Conservation (phyloP, 1,140 invertebrate genomes). For the Listronotus bonariensis region DNA sequence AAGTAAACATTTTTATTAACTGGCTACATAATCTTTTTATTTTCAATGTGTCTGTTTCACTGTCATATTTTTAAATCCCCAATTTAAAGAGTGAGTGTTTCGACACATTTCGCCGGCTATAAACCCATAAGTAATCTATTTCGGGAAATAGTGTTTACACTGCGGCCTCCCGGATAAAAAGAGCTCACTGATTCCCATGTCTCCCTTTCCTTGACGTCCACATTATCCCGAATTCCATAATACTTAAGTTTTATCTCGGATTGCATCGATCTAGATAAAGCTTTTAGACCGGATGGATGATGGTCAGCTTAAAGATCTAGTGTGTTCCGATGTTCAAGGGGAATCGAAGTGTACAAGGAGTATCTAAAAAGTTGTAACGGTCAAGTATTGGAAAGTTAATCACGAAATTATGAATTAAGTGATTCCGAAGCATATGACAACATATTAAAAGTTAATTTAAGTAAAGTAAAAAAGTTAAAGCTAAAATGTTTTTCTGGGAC, state of each 20-base stretch:
- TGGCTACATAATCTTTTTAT: background rate
- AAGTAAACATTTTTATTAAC: background rate
- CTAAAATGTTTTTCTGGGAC: no score
- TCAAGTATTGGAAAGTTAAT: background rate
- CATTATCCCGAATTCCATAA: slow-evolving; percentile 31
- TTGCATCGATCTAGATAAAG: slow-evolving; percentile 25
- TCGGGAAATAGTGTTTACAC: slow-evolving; percentile 11
- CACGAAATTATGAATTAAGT: no score
- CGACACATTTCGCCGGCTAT: slow-evolving; percentile 4
- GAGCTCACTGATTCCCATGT: slow-evolving; percentile 5
- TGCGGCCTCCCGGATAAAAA: slow-evolving; percentile 11
- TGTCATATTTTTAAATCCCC: background rate
- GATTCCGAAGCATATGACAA: no score
- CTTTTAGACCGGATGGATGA: slow-evolving; percentile 19
- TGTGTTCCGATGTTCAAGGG: background rate
- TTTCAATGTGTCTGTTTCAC: no score
- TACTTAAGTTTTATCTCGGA: slow-evolving; percentile 25
- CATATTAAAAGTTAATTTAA: no score
- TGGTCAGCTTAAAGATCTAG: slow-evolving; percentile 24
- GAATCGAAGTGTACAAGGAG: no score
- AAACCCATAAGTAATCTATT: slow-evolving; percentile 16
- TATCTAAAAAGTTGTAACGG: background rate
- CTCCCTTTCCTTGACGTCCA: slow-evolving; percentile 14
- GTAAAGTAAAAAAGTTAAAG: no score
- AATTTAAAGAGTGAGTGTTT: background rate